phyloP scores from a whole-genome alignment of 53 echinoderm and acorn worm genomes.

The Mesocentrotus franciscanus region DNA sequence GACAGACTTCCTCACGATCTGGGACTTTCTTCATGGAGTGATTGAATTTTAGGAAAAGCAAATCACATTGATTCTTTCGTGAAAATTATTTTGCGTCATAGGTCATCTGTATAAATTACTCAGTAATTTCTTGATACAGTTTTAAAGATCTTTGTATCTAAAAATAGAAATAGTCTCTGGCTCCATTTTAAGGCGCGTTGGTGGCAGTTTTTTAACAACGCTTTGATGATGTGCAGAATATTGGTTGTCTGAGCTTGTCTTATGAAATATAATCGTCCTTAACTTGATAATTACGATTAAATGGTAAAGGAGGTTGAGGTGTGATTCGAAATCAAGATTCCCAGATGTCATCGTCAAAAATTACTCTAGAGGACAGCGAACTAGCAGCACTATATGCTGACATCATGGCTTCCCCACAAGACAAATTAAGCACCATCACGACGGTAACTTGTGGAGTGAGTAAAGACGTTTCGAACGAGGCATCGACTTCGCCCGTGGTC shows the following conservation, averaged over 20 bases:
- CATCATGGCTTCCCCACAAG: background rate
- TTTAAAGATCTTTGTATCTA: background rate
- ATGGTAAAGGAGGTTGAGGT: background rate
- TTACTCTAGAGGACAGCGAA: background rate
- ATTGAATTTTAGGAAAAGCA: background rate
- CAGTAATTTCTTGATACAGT: background rate
- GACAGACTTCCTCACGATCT: background rate
- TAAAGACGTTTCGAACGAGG: background rate
- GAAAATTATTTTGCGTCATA: background rate
- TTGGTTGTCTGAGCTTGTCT: too few relatives aligned
- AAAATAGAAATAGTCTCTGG: too few relatives aligned
- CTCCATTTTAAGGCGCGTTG: too few relatives aligned
- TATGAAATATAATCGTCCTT: too few relatives aligned
- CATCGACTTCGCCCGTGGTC: background rate
- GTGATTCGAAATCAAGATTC: background rate
- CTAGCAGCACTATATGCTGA: background rate
- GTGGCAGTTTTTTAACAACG: too few relatives aligned
- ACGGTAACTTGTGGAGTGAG: background rate
- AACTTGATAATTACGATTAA: background rate
- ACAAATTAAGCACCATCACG: background rate
- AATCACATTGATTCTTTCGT: background rate
- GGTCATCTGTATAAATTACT: background rate
- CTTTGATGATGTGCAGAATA: too few relatives aligned
- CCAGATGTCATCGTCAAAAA: background rate
- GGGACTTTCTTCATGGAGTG: background rate